Percentiles rank a stretch among this genome's conserved stretches.
Conservation (phyloP, 2,888 invertebrate species). For the Oligia fasciuncula region DNA sequence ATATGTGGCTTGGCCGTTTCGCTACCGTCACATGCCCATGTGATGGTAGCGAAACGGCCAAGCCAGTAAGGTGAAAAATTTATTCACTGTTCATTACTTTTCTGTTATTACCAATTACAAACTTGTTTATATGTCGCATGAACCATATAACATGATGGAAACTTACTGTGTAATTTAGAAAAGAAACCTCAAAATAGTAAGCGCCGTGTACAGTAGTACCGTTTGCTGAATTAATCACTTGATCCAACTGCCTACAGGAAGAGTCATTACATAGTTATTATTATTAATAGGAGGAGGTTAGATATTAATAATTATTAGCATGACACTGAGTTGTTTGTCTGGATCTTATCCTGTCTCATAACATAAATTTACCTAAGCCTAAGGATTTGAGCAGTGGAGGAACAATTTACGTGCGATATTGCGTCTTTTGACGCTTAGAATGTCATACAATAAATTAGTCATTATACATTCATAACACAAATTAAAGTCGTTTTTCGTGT, state of each 20-base stretch:
- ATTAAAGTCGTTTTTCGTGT: too few species aligned
- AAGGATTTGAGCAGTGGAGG: slow-evolving; percentile 25
- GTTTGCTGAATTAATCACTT: background rate
- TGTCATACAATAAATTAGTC: slow-evolving; percentile 5
- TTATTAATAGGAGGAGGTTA: slow-evolving; percentile 4
- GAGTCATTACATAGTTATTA: background rate
- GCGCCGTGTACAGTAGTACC: too few species aligned
- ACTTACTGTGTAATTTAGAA: background rate
- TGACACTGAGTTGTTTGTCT: slow-evolving; percentile 9
- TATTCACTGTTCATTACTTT: too few species aligned
- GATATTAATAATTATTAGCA: slow-evolving; percentile 20
- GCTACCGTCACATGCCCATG: too few species aligned
- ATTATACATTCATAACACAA: background rate
- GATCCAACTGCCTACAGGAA: background rate
- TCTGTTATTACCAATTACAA: too few species aligned
- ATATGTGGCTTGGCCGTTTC: too few species aligned
- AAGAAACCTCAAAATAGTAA: background rate
- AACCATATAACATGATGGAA: too few species aligned
- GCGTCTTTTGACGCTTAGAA: background rate
- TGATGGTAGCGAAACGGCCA: too few species aligned
- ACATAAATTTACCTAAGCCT: slow-evolving; percentile 35
- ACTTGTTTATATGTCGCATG: too few species aligned
- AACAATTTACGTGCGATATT: slow-evolving; percentile 32
- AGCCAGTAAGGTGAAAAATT: too few species aligned
- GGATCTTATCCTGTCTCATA: slow-evolving; percentile 11